Evolutionary conservation across 2,888 invertebrate species (phyloP), one percentile per base, ranked within the genome.

Genomic region (Priocnemis perturbator): DNA sequence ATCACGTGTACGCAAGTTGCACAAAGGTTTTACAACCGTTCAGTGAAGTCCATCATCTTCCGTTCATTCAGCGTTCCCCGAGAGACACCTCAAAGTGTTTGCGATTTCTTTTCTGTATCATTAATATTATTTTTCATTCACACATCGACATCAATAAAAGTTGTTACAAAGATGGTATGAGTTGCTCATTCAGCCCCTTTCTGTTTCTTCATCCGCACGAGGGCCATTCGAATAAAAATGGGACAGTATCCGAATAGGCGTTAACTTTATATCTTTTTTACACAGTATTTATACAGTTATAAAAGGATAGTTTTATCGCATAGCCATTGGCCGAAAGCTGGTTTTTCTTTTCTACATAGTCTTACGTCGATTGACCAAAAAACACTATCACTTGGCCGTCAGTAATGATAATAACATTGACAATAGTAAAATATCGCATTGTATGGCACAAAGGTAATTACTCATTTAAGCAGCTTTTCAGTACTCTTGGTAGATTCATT

Each of bases 371-470:
- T 59, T 44, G 64, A 64, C 26, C 57, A 67, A 11, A 11, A 57
- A 65, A 56, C 45, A 69, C 45, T 60, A 53, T 64, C 56, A 59
- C 45, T 45, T 53, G 64, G 47, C 47, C 17, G 26, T 45, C 59
- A 50, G 9, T 61, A 59, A 53, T 67, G 67, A 66, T 66, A 50
- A 63, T 52, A 63, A 77, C 66, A 76, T 74, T 73, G 69, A 75
- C 77, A 76, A 81, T 74, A 72, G 76, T 65, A 80, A 81, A 82
- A 78, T 82, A 81, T 83, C 72, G 73, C 71, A 78, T 79, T 74
- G 74, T 85, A 87, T 86, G 86, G 86, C 87, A 86, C 86, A 84
- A 78, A 79, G 73, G 80, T 73, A 21, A 78, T 74, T 77, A 76
- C 68, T 76, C 65, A 67, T 60, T 73, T 76, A 48, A 73, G 64